Evolutionary conservation across 2,888 invertebrate genomes (phyloP).

Genomic region (Heliconius charithonia): DNA sequence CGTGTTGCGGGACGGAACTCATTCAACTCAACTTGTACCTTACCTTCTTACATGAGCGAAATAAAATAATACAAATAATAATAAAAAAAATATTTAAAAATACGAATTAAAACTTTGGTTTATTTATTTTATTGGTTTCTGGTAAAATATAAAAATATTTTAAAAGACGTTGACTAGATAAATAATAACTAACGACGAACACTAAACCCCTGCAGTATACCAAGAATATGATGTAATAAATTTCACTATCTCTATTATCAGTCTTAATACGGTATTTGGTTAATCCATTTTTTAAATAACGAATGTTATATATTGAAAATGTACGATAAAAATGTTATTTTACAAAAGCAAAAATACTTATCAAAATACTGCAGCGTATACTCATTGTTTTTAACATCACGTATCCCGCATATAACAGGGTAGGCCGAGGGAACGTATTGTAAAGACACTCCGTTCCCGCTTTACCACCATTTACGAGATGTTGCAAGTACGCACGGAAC

Average conservation of each 20-base stretch:
- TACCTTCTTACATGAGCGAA: too few species aligned
- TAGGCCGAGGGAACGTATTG: too few species aligned
- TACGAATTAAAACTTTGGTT: too few species aligned
- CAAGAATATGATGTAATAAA: slow-evolving; percentile 7
- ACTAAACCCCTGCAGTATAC: not conserved
- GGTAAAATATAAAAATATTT: not conserved
- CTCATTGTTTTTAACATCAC: not conserved
- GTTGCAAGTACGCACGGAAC: not conserved
- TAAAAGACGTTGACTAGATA: not conserved
- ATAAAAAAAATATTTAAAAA: too few species aligned
- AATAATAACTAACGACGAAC: not conserved
- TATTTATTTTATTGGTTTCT: not conserved
- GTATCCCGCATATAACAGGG: too few species aligned
- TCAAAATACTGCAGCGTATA: not conserved
- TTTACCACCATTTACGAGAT: too few species aligned
- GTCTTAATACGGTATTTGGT: not conserved
- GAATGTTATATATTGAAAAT: not conserved
- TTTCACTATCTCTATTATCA: slow-evolving; percentile 22
- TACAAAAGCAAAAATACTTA: not conserved
- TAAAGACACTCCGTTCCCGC: too few species aligned
- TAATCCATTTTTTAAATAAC: slow-evolving; percentile 2
- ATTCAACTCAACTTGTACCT: too few species aligned
- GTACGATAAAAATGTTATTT: not conserved
- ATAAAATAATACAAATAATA: too few species aligned
- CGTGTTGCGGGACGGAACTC: too few species aligned